Evolutionary conservation across 2,797 vertebrate species (phyloP), one percentile per base, ranked within the genome.

Genomic region (Esox lucius): DNA sequence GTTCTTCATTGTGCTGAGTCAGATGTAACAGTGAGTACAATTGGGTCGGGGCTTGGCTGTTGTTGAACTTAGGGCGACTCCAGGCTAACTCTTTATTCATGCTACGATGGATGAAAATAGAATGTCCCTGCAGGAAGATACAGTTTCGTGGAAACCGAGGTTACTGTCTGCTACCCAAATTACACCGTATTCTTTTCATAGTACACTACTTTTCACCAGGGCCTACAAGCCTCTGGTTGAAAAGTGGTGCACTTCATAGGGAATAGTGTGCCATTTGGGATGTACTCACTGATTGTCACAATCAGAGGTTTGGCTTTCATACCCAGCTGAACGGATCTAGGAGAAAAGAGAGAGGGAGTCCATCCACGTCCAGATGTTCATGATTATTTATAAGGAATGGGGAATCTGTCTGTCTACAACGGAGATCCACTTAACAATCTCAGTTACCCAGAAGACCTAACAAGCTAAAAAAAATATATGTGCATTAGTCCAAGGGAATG

Each of bases 1-100:
- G 56, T 61, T 61, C 22, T 61, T 24, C 24, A 24, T 24, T 61
- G 22, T 24, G 56, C n/a, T 59, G 9, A 24, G n/a, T 24, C n/a
- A 11, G 48, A 13, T 22, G 39, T 39, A 56, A 62, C 39, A 26
- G 16, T 28, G 39, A 35, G 49, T 73, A 78, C 77, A 24, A 73
- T n/a, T 75, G 78, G 72, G 71, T 53, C 64, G 31, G 59, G 62
- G 35, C 66, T 64, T 39, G 73, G 26, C 75, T 77, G 64, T 83
- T 86, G 80, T 85, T 84, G 77, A 74, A 49, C 70, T 71, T 67
- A 15, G 68, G 75, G 79, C 46, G 26, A 77, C 59, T 87, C 79
- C 78, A 86, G 77, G 78, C 19, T 80, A 73, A 26, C 33, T 13
- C 49, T n/a, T 33, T 22, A 26, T 66, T 64, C 53, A 26, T 33